Conservation (phyloP, 2,797 vertebrate species). For the Hydrolagus colliei region DNA sequence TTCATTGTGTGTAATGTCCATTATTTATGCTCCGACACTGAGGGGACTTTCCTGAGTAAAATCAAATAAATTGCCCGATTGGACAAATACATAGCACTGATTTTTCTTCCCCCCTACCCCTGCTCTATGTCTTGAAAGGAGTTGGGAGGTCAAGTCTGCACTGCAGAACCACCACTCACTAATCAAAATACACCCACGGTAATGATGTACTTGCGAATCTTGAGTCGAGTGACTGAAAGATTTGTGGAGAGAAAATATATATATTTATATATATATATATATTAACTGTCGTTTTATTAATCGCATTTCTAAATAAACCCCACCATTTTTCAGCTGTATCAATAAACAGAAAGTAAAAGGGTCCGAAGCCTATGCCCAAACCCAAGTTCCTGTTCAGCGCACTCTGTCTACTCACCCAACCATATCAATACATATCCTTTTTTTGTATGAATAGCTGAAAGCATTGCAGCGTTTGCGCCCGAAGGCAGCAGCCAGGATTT, state of each 20-base stretch:
- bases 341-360: background rate
- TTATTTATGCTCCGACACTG: conserved; percentile 8
- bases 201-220: background rate
- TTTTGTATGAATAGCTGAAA: conserved; percentile 28
- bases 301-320: conserved; percentile 12
- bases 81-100: background rate
- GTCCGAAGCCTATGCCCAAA: background rate
- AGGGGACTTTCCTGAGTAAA: background rate
- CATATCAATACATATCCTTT: conserved; percentile 12
- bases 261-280: conserved; percentile 6
- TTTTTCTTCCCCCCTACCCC: background rate
- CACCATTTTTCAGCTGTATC: conserved; percentile 27
- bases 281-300: conserved; percentile 19
- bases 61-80: background rate
- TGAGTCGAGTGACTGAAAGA: conserved; percentile 4
- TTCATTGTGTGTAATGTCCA: background rate
- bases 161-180: background rate
- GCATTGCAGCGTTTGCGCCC: conserved; percentile 3
- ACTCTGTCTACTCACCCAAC: conserved; percentile 1
- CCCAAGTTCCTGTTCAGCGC: background rate
- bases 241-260: conserved; percentile 17
- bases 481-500: conserved; percentile 24
- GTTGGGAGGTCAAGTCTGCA: background rate
- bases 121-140: background rate
- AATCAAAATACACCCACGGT: background rate